Evolutionary conservation across 2,888 invertebrate genomes (phyloP), one percentile per base, ranked within the genome.

Genomic region (Nomada ferruginata): DNA sequence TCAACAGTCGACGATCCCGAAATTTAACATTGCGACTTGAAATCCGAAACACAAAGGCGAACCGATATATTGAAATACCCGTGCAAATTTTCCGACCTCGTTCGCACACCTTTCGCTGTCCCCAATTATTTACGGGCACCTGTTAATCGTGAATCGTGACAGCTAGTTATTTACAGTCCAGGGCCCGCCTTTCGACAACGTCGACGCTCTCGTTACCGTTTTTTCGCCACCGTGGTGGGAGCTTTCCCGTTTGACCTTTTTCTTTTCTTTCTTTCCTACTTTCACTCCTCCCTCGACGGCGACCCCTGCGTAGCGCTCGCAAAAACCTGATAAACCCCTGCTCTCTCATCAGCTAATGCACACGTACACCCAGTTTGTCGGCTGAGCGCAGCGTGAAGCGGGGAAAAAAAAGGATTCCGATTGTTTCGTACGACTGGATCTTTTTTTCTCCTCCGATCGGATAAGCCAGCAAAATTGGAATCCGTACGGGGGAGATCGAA

Each of bases 291-390:
- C 11, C 63, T 42, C 57, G 18, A 59, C 55, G 36, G 18, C 42
- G 64, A 83, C 61, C 70, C 59, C 73, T 57, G 71, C 77, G n/a
- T n/a, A 13, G 44, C 61, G 44, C 65, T 72, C 70, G 59, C n/a
- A 65, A 74, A 55, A 71, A 53, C 70, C 61, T 59, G 81, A 85
- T 81, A 77, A 87, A 83, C 73, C 75, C 66, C 70, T 64, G 68
- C 74, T 65, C 79, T 60, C 82, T 87, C 87, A 87, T 87, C 83
- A 87, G 81, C 87, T 87, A 87, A 87, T 87, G 85, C 77, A 79
- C 77, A 20, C 18, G 64, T 47, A 71, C 65, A 29, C 77, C 75
- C 72, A 57, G 71, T 79, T 69, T 79, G 72, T 65, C 66, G 68
- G 81, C n/a, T 74, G 20, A 53, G 74, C 53, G 66, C 57, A 63